Conservation (phyloP, 2,888 invertebrate genomes). For the Prostheceraeus crozeri region DNA sequence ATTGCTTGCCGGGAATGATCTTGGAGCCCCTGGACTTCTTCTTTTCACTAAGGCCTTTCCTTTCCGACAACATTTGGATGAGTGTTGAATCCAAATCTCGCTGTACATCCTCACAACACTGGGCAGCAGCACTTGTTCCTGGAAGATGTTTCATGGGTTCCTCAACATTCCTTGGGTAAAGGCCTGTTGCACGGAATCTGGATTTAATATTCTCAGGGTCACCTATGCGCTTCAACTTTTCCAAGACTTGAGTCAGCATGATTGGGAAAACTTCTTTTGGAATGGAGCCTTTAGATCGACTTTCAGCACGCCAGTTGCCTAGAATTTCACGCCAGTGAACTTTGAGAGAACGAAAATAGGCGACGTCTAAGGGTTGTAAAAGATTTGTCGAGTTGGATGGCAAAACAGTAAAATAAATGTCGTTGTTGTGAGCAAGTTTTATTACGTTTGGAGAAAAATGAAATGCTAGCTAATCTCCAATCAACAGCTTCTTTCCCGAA, state of each 20-base stretch:
- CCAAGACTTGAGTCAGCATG: slow-evolving; percentile 9
- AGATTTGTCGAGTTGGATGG: slow-evolving; percentile 14
- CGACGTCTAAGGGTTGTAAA: slow-evolving; percentile 12
- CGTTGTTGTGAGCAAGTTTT: background rate
- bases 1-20: background rate
- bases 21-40: slow-evolving; percentile 7
- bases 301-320: slow-evolving; percentile 17
- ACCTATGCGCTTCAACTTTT: background rate
- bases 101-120: slow-evolving; percentile 3
- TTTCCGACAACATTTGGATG: slow-evolving; percentile 17
- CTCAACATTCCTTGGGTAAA: slow-evolving; percentile 18
- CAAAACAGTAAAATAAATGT: slow-evolving; percentile 11
- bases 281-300: slow-evolving; percentile 2
- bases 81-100: slow-evolving; percentile 16
- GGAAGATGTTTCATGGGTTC: slow-evolving; percentile 13
- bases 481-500: slow-evolving; percentile 15
- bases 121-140: slow-evolving; percentile 12
- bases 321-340: slow-evolving; percentile 15
- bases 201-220: too few species aligned
- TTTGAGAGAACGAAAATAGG: slow-evolving; percentile 16
- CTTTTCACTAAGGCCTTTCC: background rate
- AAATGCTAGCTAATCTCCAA: slow-evolving; percentile 5
- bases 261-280: slow-evolving; percentile 6
- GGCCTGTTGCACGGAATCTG: too few species aligned
- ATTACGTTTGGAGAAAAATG: slow-evolving; percentile 15